Percentiles rank a stretch among this genome's conserved stretches.
These are phyloP conservation scores for Paramisgurnus dabryanus DNA, from an alignment of 2,113 vertebrate genomes.

Conservation along the genomic window DNA sequence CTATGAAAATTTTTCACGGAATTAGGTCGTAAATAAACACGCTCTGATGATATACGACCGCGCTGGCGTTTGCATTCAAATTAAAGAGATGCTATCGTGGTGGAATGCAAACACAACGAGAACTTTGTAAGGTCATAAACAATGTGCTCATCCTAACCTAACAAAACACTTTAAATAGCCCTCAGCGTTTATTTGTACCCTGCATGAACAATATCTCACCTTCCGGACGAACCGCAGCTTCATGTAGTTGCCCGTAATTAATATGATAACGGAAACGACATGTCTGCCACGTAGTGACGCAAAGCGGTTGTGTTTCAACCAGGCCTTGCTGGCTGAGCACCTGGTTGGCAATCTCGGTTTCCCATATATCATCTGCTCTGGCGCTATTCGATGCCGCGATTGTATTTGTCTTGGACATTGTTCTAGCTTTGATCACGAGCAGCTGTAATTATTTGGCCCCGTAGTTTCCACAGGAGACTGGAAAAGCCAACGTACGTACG, in stretches of 20 bases:
- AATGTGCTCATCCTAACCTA: neutral
- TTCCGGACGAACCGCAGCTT: slow-evolving; percentile 31
- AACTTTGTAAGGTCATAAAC: slow-evolving; percentile 8
- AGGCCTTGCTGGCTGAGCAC: slow-evolving; percentile 58
- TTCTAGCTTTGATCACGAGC: slow-evolving; percentile 75
- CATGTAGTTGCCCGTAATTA: slow-evolving; percentile 1
- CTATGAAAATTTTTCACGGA: neutral
- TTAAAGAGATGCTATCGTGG: slow-evolving; percentile 23
- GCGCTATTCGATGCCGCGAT: slow-evolving; percentile 67
- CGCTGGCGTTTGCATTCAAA: slow-evolving; percentile 8
- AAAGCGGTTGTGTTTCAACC: slow-evolving; percentile 15
- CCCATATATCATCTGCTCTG: slow-evolving; percentile 64
- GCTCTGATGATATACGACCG: neutral
- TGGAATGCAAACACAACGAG: slow-evolving; percentile 4
- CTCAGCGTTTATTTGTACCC: neutral
- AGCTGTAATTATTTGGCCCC: slow-evolving; percentile 70
- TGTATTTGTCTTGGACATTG: slow-evolving; percentile 74
- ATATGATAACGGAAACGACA: neutral
- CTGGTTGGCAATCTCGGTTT: slow-evolving; percentile 63
- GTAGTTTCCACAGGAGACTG: slow-evolving; percentile 70
- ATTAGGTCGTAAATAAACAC: slow-evolving; percentile 3
- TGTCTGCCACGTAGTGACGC: no score
- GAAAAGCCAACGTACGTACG: slow-evolving; percentile 58
- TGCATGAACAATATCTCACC: neutral
- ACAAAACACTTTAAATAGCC: neutral